These are phyloP conservation scores for Acleris cristana DNA, from an alignment of 2,888 invertebrate species.

Conservation along the genomic window DNA sequence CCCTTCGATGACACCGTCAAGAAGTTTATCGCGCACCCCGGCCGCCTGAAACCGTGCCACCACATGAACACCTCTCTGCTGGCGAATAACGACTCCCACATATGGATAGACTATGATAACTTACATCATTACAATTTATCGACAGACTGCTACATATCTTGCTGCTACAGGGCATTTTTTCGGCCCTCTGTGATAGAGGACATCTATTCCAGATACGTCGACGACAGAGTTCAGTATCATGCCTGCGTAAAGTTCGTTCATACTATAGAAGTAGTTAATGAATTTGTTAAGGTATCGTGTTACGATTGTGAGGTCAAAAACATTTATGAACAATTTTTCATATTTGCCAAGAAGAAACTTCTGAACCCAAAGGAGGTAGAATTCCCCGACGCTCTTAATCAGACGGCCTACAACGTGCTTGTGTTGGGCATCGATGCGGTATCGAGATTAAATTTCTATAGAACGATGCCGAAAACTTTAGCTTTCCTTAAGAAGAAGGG, in stretches of 20 bases:
- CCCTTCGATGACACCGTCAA: conserved; percentile 84
- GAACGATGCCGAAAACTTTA: conserved; percentile 91
- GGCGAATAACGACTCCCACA: conserved; percentile 83
- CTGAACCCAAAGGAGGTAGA: conserved; percentile 48
- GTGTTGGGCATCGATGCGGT: conserved; percentile 93
- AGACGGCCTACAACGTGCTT: conserved; percentile 86
- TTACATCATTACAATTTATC: conserved; percentile 77
- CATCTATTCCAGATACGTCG: conserved; percentile 70
- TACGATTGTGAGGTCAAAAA: conserved; percentile 63
- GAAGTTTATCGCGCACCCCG: conserved; percentile 78
- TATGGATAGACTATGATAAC: conserved; percentile 80
- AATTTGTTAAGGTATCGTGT: conserved; percentile 89
- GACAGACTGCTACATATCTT: conserved; percentile 72
- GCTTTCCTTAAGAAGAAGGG: conserved; percentile 84
- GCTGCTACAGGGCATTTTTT: conserved; percentile 86
- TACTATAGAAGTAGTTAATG: conserved; percentile 75
- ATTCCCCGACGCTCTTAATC: conserved; percentile 48
- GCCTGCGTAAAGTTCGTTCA: conserved; percentile 77
- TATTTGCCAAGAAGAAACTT: conserved; percentile 83
- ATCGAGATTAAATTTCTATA: conserved; percentile 92
- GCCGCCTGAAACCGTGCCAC: conserved; percentile 78
- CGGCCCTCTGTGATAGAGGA: conserved; percentile 76
- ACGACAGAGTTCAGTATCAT: conserved; percentile 77
- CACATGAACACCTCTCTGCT: conserved; percentile 79
- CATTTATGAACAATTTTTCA: conserved; percentile 87